Evolutionary conservation across 1,140 invertebrate species (phyloP).

Genomic region (Tenebrio molitor): DNA sequence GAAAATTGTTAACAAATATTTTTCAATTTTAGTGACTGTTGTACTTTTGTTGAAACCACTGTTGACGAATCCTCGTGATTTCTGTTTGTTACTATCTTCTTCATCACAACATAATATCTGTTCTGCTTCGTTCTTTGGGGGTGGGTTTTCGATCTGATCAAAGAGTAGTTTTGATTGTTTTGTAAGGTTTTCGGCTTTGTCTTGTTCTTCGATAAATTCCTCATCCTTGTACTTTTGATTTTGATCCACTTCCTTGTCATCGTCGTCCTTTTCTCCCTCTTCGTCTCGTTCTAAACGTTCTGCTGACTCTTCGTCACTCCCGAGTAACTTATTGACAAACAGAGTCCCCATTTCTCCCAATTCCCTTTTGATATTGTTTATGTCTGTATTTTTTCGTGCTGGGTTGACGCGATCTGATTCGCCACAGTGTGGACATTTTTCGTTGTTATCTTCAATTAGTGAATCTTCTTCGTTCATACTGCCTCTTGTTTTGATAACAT

Average conservation of each 20-base stretch:
- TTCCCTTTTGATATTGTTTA: background rate
- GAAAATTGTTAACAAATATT: no score
- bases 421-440: background rate
- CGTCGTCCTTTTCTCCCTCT: no score
- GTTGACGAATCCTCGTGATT: no score
- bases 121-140: no score
- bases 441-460: background rate
- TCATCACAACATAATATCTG: no score
- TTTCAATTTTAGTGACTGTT: no score
- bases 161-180: no score
- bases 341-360: background rate
- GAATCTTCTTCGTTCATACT: slow-evolving; percentile 10
- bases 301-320: background rate
- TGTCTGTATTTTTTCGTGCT: background rate
- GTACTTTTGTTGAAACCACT: no score
- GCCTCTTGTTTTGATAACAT: background rate
- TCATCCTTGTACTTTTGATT: background rate
- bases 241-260: background rate
- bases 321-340: slow-evolving; percentile 1
- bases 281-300: background rate
- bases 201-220: no score
- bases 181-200: no score
- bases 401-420: background rate
- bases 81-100: no score
- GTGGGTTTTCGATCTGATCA: no score